Conservation (phyloP, 1,140 invertebrate genomes). For the Drosophila rhopaloa region DNA sequence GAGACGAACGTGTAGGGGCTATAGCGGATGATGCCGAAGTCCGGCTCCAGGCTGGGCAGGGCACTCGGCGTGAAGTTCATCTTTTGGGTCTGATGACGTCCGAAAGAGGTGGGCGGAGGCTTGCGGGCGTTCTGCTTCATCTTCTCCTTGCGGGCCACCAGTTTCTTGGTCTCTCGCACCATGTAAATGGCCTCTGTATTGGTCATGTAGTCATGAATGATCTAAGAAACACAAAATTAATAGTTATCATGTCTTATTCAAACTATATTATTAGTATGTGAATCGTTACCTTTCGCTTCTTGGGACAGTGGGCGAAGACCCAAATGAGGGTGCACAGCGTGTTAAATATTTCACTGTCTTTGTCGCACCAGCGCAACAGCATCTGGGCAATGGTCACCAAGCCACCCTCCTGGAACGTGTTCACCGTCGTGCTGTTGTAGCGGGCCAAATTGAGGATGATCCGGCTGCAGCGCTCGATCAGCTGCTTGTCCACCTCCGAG, state of each 20-base stretch:
- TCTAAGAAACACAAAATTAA: slow-evolving; percentile 28
- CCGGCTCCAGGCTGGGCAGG: slow-evolving; percentile 75
- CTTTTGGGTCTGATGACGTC: slow-evolving; percentile 42
- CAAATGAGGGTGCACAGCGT: slow-evolving; percentile 88
- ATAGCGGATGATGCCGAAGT: slow-evolving; percentile 76
- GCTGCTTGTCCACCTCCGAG: slow-evolving; percentile 82
- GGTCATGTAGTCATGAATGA: slow-evolving; percentile 80
- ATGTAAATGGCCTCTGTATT: slow-evolving; percentile 79
- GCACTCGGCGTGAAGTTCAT: slow-evolving; percentile 49
- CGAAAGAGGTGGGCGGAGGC: slow-evolving; percentile 3
- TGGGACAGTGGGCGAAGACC: slow-evolving; percentile 87
- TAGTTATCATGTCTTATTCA: background rate
- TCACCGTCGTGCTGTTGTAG: slow-evolving; percentile 73
- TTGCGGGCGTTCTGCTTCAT: slow-evolving; percentile 83
- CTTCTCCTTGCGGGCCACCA: slow-evolving; percentile 81
- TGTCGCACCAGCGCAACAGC: slow-evolving; percentile 88
- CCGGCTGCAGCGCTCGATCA: slow-evolving; percentile 82
- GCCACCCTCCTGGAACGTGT: slow-evolving; percentile 77
- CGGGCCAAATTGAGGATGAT: slow-evolving; percentile 83
- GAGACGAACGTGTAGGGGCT: slow-evolving; percentile 80
- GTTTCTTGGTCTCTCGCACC: slow-evolving; percentile 80
- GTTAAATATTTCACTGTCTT: slow-evolving; percentile 87
- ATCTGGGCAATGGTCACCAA: slow-evolving; percentile 84
- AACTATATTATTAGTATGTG: too few species aligned
- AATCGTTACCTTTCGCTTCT: slow-evolving; percentile 84